Conservation (phyloP, 2,113 vertebrate species). For the Chascanopsetta lugubris region DNA sequence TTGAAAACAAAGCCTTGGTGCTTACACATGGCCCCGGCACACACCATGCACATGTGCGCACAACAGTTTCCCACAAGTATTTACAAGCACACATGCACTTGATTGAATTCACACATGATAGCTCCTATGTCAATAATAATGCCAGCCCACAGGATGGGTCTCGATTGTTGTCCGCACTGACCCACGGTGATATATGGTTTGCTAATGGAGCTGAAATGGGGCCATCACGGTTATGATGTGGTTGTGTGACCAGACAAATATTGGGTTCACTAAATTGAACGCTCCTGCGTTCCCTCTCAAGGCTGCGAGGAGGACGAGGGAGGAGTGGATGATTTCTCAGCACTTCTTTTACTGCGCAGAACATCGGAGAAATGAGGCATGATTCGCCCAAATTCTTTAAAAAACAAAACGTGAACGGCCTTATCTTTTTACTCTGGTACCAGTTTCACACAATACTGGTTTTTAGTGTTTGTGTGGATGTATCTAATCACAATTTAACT, state of each 20-base stretch:
- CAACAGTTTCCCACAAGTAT: conserved; percentile 51
- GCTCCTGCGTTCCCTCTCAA: neutral
- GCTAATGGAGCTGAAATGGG: conserved; percentile 39
- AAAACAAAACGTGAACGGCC: neutral
- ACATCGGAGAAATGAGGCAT: neutral
- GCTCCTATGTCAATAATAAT: conserved; percentile 10
- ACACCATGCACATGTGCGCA: conserved; percentile 37
- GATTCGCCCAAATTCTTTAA: neutral
- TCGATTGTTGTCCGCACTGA: conserved; percentile 23
- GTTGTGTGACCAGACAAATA: conserved; percentile 21
- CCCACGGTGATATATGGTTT: conserved; percentile 22
- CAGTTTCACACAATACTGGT: too few relatives aligned
- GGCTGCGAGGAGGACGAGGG: neutral
- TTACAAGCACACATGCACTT: conserved; percentile 64
- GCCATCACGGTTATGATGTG: conserved; percentile 25
- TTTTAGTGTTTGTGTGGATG: too few relatives aligned
- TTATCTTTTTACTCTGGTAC: too few relatives aligned
- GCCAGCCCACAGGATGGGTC: conserved; percentile 34
- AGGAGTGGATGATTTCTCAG: neutral
- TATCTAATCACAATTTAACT: neutral
- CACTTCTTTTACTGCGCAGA: neutral
- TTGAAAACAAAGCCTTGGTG: conserved; percentile 28
- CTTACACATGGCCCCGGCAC: conserved; percentile 38
- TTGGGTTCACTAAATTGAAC: conserved; percentile 4
- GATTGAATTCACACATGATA: conserved; percentile 50